Evolutionary conservation across 2,888 invertebrate genomes (phyloP), one percentile per base, ranked within the genome.

Genomic region (Drosophila borborema): DNA sequence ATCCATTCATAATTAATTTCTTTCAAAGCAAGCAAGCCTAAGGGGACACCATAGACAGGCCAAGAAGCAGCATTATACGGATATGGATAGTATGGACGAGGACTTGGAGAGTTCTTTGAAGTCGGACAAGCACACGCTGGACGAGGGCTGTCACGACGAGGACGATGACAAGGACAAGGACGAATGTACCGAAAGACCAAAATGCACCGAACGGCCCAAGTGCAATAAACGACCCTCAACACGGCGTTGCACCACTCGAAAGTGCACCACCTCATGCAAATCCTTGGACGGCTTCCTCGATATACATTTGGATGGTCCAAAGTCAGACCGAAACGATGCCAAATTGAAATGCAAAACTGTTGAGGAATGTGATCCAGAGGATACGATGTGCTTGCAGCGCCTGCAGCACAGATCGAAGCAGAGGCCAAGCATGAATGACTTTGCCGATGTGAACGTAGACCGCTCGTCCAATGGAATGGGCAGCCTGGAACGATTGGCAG

Each of bases 1-100:
- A 9, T 8, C n/a, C n/a, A 20, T 59, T 20, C 14, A 54, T 64
- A 66, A 64, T 55, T 38, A 36, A 60, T 41, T 38, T 5, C 54
- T 64, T 79, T 68, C 72, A 64, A 81, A 74, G 72, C 69, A 77
- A 79, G 89, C 84, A 18, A 80, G 83, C 74, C 72, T 70, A 12
- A 66, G 75, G 45, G 61, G 54, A 12, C 73, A 49, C 12, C 62
- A 49, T 12, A 71, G 73, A 2, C 69, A 75, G 6, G 60, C 62
- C 16, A 71, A 68, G 60, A 77, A 68, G 53, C 73, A 69, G 3
- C 68, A 63, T 55, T 67, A 61, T 46, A 54, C 59, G 1, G 51
- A 79, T 7, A 8, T 64, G 10, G 51, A 74, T 3, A 12, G 23
- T n/a, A 10, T 18, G 2, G 70, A 79, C 7, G 68, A 69, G 0